Evolutionary conservation across 2,888 invertebrate genomes (phyloP), one percentile per base, ranked within the genome.

Genomic region (Drosophila incognita): DNA sequence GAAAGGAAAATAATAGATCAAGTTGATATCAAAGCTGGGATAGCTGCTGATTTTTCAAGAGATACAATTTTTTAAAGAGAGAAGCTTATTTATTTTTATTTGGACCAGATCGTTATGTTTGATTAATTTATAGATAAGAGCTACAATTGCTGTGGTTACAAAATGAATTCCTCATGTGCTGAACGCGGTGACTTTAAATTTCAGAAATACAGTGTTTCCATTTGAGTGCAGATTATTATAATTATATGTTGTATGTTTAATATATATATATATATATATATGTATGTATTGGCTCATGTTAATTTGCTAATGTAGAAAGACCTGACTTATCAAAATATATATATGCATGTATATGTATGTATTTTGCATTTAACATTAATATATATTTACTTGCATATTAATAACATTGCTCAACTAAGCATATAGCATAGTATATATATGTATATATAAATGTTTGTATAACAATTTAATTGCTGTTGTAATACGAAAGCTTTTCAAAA

Each of bases 81-180:
- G 54, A 67, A 54, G 48, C 48, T 42, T 51, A 57, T 29, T 31
- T 15, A 48, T 42, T 46, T 69, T 69, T 69, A 69, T 59, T 69
- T 69, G 69, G 69, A 69, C 69, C 70, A 69, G 70, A 69, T 60
- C 70, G 70, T 69, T 60, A 69, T 33, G 48, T 69, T 69, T 69
- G 69, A 69, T 69, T 69, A 57, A 42, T 61, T 61, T 40, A 60
- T 46, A 58, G 27, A 57, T 69, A 69, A 27, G 36, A 69, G 69
- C 69, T 69, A 69, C 42, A 69, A 53, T 60, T 36, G 21, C n/a
- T 49, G 53, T 56, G 54, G 18, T 60, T 29, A 56, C 57, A 64
- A 64, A 64, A 49, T 27, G 33, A 52, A 49, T 42, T 51, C 10
- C 48, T 54, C 53, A 36, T 27, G 40, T 60, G 49, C 58, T 59